phyloP scores from a whole-genome alignment of 1,140 invertebrate species.

The Cherax destructor region DNA sequence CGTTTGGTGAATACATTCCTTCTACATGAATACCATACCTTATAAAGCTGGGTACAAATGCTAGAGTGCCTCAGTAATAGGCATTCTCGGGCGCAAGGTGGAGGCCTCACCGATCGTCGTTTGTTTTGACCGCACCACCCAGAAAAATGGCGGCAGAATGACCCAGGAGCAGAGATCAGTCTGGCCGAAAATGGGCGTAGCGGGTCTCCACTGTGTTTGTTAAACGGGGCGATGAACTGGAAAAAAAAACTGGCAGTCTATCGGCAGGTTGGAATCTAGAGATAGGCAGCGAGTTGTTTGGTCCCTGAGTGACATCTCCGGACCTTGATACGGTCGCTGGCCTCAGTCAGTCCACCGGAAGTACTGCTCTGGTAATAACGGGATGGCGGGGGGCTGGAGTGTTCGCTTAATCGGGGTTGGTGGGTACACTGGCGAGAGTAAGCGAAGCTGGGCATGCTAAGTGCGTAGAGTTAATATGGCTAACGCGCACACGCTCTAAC shows the following conservation, averaged over 20 bases:
- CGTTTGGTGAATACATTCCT: conserved; percentile 54
- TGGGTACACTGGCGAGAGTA: not conserved
- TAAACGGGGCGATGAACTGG: conserved; percentile 22
- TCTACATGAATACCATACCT: conserved; percentile 55
- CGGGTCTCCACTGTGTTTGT: not conserved
- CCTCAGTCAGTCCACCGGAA: not conserved
- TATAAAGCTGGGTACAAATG: conserved; percentile 51
- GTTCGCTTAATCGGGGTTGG: conserved; percentile 9
- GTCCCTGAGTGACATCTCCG: not conserved
- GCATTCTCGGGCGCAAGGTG: not conserved
- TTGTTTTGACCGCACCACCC: not conserved
- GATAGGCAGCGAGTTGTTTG: not conserved
- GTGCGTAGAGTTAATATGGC: not conserved
- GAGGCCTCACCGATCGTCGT: not conserved
- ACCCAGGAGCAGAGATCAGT: not conserved
- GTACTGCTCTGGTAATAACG: not conserved
- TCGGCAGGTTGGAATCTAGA: not conserved
- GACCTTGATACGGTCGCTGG: not conserved
- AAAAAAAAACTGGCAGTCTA: not conserved
- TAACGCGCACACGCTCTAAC: too few relatives aligned
- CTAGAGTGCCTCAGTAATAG: conserved; percentile 28
- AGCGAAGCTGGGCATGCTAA: not conserved
- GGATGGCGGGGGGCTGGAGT: not conserved
- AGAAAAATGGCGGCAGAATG: not conserved
- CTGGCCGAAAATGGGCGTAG: conserved; percentile 3